Percentiles rank a stretch among this genome's conserved stretches.
phyloP scores from a whole-genome alignment of 2,888 invertebrate species.

The Lepidocyrtinus sp. region DNA sequence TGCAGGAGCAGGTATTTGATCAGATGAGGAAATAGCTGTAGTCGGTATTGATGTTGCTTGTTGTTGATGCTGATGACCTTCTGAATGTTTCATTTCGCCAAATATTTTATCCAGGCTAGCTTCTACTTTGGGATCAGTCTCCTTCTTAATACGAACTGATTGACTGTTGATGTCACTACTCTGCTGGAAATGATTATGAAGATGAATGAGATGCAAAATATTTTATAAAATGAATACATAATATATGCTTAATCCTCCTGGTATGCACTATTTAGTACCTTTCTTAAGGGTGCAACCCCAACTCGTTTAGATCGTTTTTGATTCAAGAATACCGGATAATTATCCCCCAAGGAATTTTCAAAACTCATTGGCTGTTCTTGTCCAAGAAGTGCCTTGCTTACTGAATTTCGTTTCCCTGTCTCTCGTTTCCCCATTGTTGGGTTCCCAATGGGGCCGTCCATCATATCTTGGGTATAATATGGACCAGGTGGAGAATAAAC shows the following conservation, averaged over 20 bases:
- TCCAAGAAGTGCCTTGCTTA: not conserved
- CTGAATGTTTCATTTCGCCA: slow-evolving; percentile 27
- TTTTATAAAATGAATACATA: slow-evolving; percentile 33
- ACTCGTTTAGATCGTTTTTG: slow-evolving; percentile 60
- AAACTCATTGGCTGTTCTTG: slow-evolving; percentile 62
- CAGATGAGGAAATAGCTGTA: slow-evolving; percentile 45
- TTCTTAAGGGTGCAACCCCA: slow-evolving; percentile 37
- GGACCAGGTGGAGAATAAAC: slow-evolving; percentile 22
- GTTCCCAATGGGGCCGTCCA: too few species aligned
- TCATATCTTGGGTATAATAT: slow-evolving; percentile 29
- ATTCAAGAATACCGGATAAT: slow-evolving; percentile 54
- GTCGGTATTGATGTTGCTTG: slow-evolving; percentile 50
- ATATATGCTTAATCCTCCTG: not conserved
- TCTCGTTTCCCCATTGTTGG: slow-evolving; percentile 64
- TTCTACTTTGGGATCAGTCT: slow-evolving; percentile 56
- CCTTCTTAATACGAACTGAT: slow-evolving; percentile 58
- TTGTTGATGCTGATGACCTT: slow-evolving; percentile 17
- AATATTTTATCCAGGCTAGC: slow-evolving; percentile 62
- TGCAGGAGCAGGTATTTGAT: slow-evolving; percentile 39
- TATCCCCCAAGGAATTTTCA: slow-evolving; percentile 53
- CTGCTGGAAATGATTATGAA: slow-evolving; percentile 5
- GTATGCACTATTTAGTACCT: slow-evolving; percentile 7
- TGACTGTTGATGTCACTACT: not conserved
- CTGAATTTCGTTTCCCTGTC: slow-evolving; percentile 40
- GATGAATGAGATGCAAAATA: too few species aligned